These are phyloP conservation scores for Dermatophagoides farinae DNA, from an alignment of 1,140 invertebrate genomes.

Conservation along the genomic window DNA sequence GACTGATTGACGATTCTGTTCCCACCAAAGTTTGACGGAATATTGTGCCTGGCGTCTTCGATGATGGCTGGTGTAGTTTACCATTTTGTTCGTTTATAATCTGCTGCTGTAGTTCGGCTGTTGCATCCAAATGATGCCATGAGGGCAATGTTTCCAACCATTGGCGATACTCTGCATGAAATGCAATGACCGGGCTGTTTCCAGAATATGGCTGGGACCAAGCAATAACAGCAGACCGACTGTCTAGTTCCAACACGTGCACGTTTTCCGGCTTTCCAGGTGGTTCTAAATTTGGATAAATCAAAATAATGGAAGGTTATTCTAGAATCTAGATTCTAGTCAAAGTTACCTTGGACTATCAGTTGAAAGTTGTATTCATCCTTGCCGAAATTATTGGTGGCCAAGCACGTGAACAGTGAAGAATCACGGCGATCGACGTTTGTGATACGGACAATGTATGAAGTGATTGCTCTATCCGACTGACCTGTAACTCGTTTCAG, in stretches of 20 bases:
- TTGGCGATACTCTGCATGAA: constrained; percentile 14
- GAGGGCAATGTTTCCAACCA: background rate
- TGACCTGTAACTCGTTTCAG: background rate
- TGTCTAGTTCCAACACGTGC: constrained; percentile 21
- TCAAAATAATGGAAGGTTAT: too few species aligned
- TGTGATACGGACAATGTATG: background rate
- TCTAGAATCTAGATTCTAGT: too few species aligned
- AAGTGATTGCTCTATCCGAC: background rate
- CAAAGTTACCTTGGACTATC: constrained; percentile 43
- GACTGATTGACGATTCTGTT: constrained; percentile 24
- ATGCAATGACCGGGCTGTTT: constrained; percentile 24
- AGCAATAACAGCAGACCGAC: constrained; percentile 21
- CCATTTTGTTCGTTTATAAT: too few species aligned
- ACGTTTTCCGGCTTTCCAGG: constrained; percentile 26
- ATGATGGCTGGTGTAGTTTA: too few species aligned
- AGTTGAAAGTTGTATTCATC: constrained; percentile 74
- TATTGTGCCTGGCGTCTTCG: background rate
- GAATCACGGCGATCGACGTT: constrained; percentile 66
- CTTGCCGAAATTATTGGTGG: constrained; percentile 63
- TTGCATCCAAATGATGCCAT: background rate
- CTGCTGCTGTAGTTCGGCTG: too few species aligned
- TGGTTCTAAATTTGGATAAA: constrained; percentile 17
- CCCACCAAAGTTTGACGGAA: constrained; percentile 13
- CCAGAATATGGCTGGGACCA: constrained; percentile 29
- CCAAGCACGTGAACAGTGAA: constrained; percentile 63